Conservation (phyloP, 2,113 vertebrate species). For the Platichthys stellatus region DNA sequence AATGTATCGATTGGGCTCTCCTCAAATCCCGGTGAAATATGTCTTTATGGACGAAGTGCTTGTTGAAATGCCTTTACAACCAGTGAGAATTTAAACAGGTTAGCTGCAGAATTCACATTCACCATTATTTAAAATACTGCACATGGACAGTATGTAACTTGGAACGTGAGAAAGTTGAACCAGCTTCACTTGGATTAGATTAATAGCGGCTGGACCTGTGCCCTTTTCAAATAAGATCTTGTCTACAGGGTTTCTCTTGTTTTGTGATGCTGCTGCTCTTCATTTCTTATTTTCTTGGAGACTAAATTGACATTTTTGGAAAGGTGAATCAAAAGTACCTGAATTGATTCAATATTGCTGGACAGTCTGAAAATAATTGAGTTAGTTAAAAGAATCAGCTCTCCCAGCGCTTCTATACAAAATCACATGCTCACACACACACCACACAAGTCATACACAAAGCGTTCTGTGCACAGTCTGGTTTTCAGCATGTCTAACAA, state of each 20-base stretch:
- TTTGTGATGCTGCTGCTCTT: constrained; percentile 5
- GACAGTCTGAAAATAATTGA: constrained; percentile 17
- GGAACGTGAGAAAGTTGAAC: not conserved
- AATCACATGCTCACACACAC: not conserved
- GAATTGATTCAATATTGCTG: constrained; percentile 5
- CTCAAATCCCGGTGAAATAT: too few species aligned
- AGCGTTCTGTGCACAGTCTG: not conserved
- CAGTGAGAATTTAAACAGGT: not conserved
- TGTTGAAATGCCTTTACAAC: not conserved
- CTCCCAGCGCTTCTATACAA: not conserved
- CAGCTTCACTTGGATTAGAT: not conserved
- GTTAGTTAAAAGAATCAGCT: constrained; percentile 10
- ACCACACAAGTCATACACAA: not conserved
- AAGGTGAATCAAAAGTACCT: constrained; percentile 28
- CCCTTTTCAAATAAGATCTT: constrained; percentile 16
- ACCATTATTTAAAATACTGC: not conserved
- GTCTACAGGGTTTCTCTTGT: constrained; percentile 6
- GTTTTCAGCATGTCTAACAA: not conserved
- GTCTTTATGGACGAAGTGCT: too few species aligned
- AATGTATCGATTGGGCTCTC: too few species aligned
- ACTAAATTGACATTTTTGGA: constrained; percentile 27
- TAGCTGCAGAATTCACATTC: not conserved
- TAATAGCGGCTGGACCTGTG: constrained; percentile 8
- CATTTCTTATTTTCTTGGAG: constrained; percentile 1
- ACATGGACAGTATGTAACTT: not conserved